Evolutionary conservation across 2,797 vertebrate species (phyloP), one percentile per base, ranked within the genome.

Genomic region (Takifugu rubripes): DNA sequence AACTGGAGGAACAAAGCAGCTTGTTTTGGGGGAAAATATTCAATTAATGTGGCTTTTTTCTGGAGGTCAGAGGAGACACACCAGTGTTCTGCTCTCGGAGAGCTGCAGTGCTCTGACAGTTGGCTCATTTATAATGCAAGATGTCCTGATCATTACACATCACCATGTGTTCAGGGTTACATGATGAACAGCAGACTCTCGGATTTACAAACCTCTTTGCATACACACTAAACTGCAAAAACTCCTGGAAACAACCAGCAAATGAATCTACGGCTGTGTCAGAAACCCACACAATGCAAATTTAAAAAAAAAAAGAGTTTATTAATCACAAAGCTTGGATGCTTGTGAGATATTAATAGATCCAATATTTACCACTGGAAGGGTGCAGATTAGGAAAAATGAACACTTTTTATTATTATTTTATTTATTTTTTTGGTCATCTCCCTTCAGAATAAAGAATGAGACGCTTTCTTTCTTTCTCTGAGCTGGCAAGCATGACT

Each of bases 61-160:
- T 56, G 54, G 63, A 65, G 75, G 59, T 68, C 62, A 57, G 24
- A 52, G 48, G 52, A 61, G 56, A 53, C 45, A 33, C 33, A 33
- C 33, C 33, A 33, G 33, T 16, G 5, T 45, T 17, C 15, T 16
- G 52, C 60, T 26, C 10, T 61, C 58, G 75, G 64, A 70, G 70
- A 59, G 66, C 63, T 69, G 55, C 66, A 52, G 25, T 33, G 63
- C 66, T 65, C 54, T 71, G 76, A 85, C 86, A 89, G 84, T 87
- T 86, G 83, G 81, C 54, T 84, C 75, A 90, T 92, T 69, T 79
- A 88, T 91, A 88, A 90, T 87, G 72, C 76, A 88, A 47, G 51
- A 67, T 3, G 12, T 51, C 64, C 72, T 78, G 66, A 85, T 87
- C 79, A 78, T 84, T 81, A 76, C 74, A 84, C 73, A 67, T 66